phyloP scores from a whole-genome alignment of 2,797 vertebrate genomes.

The Discoglossus pictus region DNA sequence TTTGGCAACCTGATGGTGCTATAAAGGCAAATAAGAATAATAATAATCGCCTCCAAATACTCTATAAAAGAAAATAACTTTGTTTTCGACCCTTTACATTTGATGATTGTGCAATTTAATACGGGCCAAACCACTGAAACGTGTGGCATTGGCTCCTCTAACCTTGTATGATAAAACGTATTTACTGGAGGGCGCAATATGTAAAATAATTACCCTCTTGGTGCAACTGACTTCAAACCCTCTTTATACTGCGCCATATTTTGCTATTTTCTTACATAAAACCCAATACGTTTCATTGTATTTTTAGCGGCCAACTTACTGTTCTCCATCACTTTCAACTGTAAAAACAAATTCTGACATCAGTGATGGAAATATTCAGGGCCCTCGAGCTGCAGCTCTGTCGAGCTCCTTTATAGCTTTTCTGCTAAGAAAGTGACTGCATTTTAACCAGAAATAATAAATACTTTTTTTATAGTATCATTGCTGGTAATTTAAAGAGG shows the following conservation, averaged over 20 bases:
- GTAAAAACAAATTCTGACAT: conserved; percentile 15
- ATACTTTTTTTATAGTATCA: too few relatives aligned
- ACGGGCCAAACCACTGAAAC: too few relatives aligned
- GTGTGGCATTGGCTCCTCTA: too few relatives aligned
- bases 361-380: conserved; percentile 22
- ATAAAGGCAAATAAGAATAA: too few relatives aligned
- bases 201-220: conserved; percentile 15
- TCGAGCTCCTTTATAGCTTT: conserved; percentile 1
- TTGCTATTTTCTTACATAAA: conserved; percentile 5
- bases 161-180: conserved; percentile 28
- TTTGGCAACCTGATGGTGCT: too few relatives aligned
- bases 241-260: neutral
- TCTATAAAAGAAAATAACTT: too few relatives aligned
- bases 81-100: too few relatives aligned
- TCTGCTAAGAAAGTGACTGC: neutral
- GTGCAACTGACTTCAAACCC: conserved; percentile 20
- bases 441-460: neutral
- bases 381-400: neutral
- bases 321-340: conserved; percentile 11
- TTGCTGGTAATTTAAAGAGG: too few relatives aligned
- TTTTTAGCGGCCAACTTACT: conserved; percentile 13
- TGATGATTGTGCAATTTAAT: too few relatives aligned
- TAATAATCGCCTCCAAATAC: too few relatives aligned
- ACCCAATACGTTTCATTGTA: conserved; percentile 17
- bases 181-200: conserved; percentile 8